A percentile compares a stretch with the other conserved stretches of the same genome.
phyloP scores from a whole-genome alignment of 2,888 invertebrate species.

The Eurytoma californica region DNA sequence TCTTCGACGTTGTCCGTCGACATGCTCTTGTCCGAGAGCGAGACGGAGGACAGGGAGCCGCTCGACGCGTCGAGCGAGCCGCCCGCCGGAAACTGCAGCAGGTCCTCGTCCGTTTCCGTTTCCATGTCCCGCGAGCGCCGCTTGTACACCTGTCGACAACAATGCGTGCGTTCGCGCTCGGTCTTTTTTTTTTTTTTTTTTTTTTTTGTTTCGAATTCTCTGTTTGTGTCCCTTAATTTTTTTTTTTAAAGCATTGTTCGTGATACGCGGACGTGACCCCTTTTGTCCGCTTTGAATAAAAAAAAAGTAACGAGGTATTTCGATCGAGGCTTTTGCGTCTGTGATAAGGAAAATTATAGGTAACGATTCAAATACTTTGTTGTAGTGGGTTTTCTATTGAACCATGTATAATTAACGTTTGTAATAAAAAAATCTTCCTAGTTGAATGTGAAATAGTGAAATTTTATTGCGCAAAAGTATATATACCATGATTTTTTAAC shows the following conservation, averaged over 20 bases:
- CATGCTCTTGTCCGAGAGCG: constrained; percentile 85
- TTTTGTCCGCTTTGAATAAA: not conserved
- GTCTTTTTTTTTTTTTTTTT: not conserved
- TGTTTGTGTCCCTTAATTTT: no score
- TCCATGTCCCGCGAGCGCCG: constrained; percentile 89
- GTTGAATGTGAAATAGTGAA: no score
- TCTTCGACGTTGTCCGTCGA: constrained; percentile 91
- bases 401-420: no score
- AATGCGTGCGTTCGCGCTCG: constrained; percentile 7
- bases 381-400: no score
- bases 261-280: not conserved
- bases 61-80: constrained; percentile 79
- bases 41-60: constrained; percentile 85
- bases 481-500: no score
- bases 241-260: not conserved
- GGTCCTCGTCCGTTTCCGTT: constrained; percentile 84
- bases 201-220: not conserved
- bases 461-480: no score
- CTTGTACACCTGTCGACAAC: constrained; percentile 84
- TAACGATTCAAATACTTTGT: no score
- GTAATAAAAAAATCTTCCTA: no score
- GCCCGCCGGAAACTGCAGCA: constrained; percentile 76
- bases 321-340: not conserved
- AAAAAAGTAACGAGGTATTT: not conserved
- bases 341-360: no score